Base-by-base conservation (phyloP, 2,888 invertebrate species). In the Hypomecis punctinalis region DNA sequence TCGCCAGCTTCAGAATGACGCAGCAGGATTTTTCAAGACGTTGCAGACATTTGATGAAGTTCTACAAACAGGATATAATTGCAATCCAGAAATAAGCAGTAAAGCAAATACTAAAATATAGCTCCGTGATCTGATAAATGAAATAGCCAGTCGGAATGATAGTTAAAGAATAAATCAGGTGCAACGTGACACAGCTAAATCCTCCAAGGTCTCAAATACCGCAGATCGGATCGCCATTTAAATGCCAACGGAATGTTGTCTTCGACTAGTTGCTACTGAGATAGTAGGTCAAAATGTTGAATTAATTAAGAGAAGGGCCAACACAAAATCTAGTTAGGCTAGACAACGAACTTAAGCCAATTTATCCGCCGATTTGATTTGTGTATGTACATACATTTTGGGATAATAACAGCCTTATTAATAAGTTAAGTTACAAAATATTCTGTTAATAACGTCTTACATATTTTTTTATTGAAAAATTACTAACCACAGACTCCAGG, bases 281-380 rank as follows among this genome's bases (percentile, higher is more conserved):
- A 68, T 68, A 70, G 57, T 71, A 61, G 72, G 68, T 76, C 70
- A 74, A 74, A 74, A 74, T 72, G 71, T 62, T 63, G 59, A 67
- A 68, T 72, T 69, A 71, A 66, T 61, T 66, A 58, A 61, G 37
- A 54, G 48, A 43, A 45, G 65, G 65, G 36, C 46, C 58, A 43
- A 42, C 10, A 42, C 52, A 52, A 33, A 13, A 33, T 54, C 35
- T 10, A 13, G 9, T 35, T 46, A 23, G 8, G 33, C 40, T 7
- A 10, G 9, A 39, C 37, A 5, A 10, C 10, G 6, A 9, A n/a
- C 23, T 52, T 40, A 13, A 13, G 39, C 11, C 48, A 40, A 40
- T 42, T 35, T 51, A 6, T 40, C 33, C 11, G 10, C 46, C 23
- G 23, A 23, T 23, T 23, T 23, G 23, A 23, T 23, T 23, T 23